A percentile compares a stretch with the other conserved stretches of the same genome.
Conservation (phyloP, 2,113 vertebrate species). For the Otis tarda region DNA sequence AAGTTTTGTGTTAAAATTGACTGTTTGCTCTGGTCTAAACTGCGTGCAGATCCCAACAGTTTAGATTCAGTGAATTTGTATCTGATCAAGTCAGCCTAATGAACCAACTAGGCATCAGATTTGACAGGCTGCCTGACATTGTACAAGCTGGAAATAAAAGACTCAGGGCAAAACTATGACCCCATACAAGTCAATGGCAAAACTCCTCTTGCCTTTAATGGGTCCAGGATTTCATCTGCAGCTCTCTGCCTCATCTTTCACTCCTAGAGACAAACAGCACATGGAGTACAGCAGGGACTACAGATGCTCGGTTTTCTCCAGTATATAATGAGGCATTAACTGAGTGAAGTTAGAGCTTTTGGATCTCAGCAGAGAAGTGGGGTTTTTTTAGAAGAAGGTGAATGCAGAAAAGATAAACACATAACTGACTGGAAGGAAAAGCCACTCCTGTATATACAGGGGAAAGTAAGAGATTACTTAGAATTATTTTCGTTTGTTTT, state of each 20-base stretch:
- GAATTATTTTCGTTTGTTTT: background rate
- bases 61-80: constrained; percentile 11
- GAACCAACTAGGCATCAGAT: background rate
- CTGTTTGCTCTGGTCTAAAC: background rate
- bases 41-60: background rate
- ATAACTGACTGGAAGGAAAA: constrained; percentile 14
- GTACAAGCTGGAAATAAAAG: constrained; percentile 30
- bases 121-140: constrained; percentile 33
- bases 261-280: constrained; percentile 18
- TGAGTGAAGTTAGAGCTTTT: constrained; percentile 2
- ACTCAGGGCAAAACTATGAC: constrained; percentile 37
- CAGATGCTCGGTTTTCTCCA: background rate
- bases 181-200: constrained; percentile 30
- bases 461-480: background rate
- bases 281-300: background rate
- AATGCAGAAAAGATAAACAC: constrained; percentile 8
- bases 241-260: constrained; percentile 20
- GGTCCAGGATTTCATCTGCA: constrained; percentile 20
- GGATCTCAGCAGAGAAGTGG: background rate
- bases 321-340: constrained; percentile 26
- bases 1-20: background rate
- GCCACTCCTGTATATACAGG: background rate
- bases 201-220: constrained; percentile 41
- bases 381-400: background rate
- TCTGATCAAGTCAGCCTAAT: constrained; percentile 40